Conservation (phyloP, 2,113 vertebrate species). For the Lota lota region DNA sequence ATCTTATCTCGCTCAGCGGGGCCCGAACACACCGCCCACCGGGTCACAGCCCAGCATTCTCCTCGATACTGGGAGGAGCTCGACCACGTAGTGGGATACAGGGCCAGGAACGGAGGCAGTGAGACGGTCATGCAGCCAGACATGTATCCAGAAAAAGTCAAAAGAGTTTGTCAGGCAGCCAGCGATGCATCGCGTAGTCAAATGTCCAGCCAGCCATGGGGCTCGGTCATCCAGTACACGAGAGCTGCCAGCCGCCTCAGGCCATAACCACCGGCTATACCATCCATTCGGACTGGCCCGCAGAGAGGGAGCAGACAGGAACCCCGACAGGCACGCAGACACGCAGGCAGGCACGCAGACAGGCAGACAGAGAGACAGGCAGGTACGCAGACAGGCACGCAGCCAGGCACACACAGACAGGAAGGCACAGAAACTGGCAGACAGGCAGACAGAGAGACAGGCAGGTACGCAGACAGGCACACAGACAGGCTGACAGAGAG, state of each 20-base stretch:
- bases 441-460: not conserved
- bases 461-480: not conserved
- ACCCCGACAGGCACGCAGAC: not conserved
- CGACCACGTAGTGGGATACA: slow-evolving; percentile 28
- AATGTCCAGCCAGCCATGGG: slow-evolving; percentile 42
- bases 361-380: no score
- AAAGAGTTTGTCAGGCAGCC: not conserved
- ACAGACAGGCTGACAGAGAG: not conserved
- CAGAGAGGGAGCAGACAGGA: slow-evolving; percentile 26
- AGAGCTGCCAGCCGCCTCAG: slow-evolving; percentile 3
- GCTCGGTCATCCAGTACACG: slow-evolving; percentile 19
- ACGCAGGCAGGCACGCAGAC: slow-evolving; percentile 7
- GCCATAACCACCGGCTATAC: slow-evolving; percentile 22
- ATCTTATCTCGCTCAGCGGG: slow-evolving; percentile 37
- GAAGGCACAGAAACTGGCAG: not conserved
- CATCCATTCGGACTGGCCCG: no score
- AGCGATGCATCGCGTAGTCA: slow-evolving; percentile 31
- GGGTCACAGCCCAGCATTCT: slow-evolving; percentile 42
- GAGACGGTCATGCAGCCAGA: slow-evolving; percentile 30
- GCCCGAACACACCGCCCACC: slow-evolving; percentile 40
- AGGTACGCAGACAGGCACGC: no score
- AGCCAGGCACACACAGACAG: no score
- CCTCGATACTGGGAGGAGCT: slow-evolving; percentile 50
- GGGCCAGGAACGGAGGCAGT: slow-evolving; percentile 24
- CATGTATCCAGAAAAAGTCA: not conserved